These are phyloP conservation scores for Lordiphosa fenestrarum DNA, from an alignment of 2,888 invertebrate genomes.

Conservation along the genomic window DNA sequence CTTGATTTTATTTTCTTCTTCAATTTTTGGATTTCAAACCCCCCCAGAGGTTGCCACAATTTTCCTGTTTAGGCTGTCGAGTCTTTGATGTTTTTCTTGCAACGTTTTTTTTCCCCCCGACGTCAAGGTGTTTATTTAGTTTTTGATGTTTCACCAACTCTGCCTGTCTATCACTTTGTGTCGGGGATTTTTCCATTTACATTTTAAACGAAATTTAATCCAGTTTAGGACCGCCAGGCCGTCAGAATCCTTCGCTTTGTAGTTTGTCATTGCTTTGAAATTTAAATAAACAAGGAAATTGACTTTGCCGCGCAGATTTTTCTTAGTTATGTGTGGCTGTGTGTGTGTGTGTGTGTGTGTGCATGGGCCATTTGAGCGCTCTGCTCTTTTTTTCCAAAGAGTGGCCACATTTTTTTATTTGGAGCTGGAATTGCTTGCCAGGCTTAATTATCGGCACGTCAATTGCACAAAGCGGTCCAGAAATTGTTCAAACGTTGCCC, in stretches of 20 bases:
- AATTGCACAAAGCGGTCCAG: constrained; percentile 77
- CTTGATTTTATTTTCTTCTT: constrained; percentile 69
- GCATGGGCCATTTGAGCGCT: background rate
- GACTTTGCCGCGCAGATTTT: constrained; percentile 48
- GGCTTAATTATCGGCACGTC: constrained; percentile 78
- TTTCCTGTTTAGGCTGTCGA: background rate
- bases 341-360: background rate
- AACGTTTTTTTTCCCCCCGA: constrained; percentile 27
- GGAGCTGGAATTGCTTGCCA: constrained; percentile 22
- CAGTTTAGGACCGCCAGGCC: constrained; percentile 49
- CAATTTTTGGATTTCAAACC: constrained; percentile 5
- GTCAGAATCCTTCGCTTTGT: constrained; percentile 28
- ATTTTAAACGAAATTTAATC: constrained; percentile 77
- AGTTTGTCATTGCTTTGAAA: constrained; percentile 52
- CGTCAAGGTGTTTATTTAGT: constrained; percentile 45
- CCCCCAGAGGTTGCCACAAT: constrained; percentile 6
- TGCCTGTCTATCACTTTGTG: constrained; percentile 33
- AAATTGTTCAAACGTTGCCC: constrained; percentile 67
- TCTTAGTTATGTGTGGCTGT: background rate
- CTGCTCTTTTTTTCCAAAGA: constrained; percentile 9
- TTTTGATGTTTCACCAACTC: constrained; percentile 61
- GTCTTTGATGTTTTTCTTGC: constrained; percentile 53
- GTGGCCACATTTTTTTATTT: constrained; percentile 22
- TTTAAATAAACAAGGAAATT: constrained; percentile 74
- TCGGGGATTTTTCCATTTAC: constrained; percentile 66